A percentile compares a stretch with the other conserved stretches of the same genome.
Evolutionary conservation across 2,888 invertebrate genomes (phyloP).

Genomic region (Craniophora ligustri): DNA sequence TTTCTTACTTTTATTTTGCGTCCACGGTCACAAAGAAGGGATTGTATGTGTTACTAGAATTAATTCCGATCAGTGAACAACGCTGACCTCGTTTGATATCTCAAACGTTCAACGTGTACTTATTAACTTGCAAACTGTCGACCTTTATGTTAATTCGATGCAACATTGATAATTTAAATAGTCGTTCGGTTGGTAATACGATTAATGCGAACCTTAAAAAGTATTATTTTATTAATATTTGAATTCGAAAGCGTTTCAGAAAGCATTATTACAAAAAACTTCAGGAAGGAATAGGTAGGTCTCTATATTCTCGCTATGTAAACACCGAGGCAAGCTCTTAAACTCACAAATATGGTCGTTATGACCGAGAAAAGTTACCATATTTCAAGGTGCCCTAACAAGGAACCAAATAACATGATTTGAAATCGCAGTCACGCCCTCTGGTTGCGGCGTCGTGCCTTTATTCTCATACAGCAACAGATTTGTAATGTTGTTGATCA

Average conservation of each 20-base stretch:
- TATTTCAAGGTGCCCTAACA: no score
- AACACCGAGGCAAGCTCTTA: no score
- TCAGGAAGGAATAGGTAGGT: no score
- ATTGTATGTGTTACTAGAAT: slow-evolving; percentile 40
- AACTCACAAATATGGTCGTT: no score
- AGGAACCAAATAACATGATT: no score
- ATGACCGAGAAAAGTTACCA: no score
- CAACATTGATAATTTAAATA: slow-evolving; percentile 49
- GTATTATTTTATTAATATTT: slow-evolving; percentile 3
- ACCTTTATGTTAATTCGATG: slow-evolving; percentile 58
- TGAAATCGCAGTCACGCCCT: no score
- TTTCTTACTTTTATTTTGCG: slow-evolving; percentile 10
- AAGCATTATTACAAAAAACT: no score
- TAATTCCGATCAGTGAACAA: slow-evolving; percentile 49
- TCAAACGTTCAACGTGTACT: slow-evolving; percentile 50
- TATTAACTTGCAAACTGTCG: slow-evolving; percentile 58
- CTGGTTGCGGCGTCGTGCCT: no score
- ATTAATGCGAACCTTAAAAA: slow-evolving; percentile 9
- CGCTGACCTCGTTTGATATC: slow-evolving; percentile 58
- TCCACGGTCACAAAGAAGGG: slow-evolving; percentile 25
- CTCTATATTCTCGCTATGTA: no score
- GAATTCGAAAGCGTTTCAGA: neutral
- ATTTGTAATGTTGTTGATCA: no score
- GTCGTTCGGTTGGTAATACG: slow-evolving; percentile 4
- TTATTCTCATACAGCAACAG: no score